phyloP scores from a whole-genome alignment of 2,888 invertebrate genomes.

The Chouioia cunea region DNA sequence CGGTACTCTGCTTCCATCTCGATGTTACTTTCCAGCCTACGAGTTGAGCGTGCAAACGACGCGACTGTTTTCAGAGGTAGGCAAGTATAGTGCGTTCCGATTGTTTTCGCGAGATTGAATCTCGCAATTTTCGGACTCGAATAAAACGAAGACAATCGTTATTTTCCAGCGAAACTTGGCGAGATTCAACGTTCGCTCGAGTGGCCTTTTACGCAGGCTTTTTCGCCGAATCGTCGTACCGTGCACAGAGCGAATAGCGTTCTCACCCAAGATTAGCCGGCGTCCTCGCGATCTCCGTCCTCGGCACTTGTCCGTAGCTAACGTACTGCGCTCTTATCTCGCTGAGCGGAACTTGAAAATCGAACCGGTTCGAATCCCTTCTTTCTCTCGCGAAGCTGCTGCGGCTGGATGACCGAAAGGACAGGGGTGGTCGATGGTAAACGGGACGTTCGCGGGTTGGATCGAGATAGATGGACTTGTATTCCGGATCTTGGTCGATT shows the following conservation, averaged over 20 bases:
- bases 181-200: no score
- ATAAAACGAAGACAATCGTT: no score
- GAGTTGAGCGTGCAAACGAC: constrained; percentile 1
- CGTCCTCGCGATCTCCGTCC: constrained; percentile 60
- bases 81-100: background rate
- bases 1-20: constrained; percentile 69
- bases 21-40: constrained; percentile 64
- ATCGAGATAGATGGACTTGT: constrained; percentile 61
- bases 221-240: no score
- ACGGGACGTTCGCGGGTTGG: constrained; percentile 52
- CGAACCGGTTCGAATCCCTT: constrained; percentile 27
- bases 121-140: background rate
- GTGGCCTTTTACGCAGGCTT: no score
- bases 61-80: background rate
- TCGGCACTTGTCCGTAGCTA: constrained; percentile 59
- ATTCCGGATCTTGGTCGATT: constrained; percentile 67
- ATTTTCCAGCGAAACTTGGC: no score
- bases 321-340: constrained; percentile 61
- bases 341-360: constrained; percentile 50
- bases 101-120: background rate
- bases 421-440: constrained; percentile 56
- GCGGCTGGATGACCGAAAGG: constrained; percentile 52
- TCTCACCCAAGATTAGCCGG: constrained; percentile 61
- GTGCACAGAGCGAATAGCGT: no score
- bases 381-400: constrained; percentile 35